These are phyloP conservation scores for Poeciliopsis infans DNA, from an alignment of 2,797 vertebrate genomes.

Conservation along the genomic window DNA sequence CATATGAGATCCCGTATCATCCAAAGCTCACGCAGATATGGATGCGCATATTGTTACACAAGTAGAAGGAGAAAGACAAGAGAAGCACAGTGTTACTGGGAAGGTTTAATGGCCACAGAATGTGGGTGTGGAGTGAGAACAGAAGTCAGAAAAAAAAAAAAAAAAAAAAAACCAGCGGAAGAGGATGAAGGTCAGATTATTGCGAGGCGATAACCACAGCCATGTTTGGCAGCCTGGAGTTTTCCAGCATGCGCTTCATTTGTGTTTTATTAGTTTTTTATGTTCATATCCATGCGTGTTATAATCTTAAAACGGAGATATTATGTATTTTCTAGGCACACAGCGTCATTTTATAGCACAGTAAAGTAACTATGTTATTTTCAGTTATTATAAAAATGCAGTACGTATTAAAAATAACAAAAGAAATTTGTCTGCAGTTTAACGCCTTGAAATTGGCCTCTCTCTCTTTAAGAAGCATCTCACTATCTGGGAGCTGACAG, in stretches of 20 bases:
- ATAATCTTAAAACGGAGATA: neutral
- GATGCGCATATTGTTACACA: neutral
- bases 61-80: conserved; percentile 11
- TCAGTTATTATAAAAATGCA: neutral
- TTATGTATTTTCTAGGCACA: too few species aligned
- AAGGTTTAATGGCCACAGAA: conserved; percentile 46
- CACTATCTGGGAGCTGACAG: too few species aligned
- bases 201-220: conserved; percentile 6
- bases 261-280: neutral
- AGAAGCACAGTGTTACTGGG: conserved; percentile 37
- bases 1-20: conserved; percentile 45
- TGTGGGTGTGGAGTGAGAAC: conserved; percentile 45
- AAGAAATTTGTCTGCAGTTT: too few species aligned
- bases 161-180: conserved; percentile 5
- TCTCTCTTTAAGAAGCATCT: too few species aligned
- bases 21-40: conserved; percentile 31
- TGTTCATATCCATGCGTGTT: neutral
- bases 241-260: neutral
- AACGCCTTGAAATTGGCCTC: too few species aligned
- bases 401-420: neutral
- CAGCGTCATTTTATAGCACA: neutral
- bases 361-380: neutral
- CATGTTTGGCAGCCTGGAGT: neutral
- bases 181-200: conserved; percentile 12
- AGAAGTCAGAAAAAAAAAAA: conserved; percentile 21